Conservation (phyloP, 2,888 invertebrate genomes). For the Drosophila neotestacea region DNA sequence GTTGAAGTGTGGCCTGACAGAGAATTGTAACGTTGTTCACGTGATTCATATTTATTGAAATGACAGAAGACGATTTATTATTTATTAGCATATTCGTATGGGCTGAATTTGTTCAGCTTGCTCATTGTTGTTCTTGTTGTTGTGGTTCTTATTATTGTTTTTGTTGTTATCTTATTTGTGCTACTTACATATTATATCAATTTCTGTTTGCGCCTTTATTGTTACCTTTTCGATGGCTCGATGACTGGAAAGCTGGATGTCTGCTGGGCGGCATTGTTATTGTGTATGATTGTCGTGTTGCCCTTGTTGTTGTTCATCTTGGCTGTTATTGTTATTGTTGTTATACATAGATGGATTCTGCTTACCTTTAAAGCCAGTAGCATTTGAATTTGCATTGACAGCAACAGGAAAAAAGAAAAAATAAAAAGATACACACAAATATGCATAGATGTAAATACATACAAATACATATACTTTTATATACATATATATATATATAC, state of each 20-base stretch:
- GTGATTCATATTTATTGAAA: constrained; percentile 69
- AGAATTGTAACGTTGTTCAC: constrained; percentile 19
- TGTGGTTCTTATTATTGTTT: constrained; percentile 42
- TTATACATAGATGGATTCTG: constrained; percentile 43
- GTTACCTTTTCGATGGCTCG: constrained; percentile 58
- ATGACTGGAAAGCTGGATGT: constrained; percentile 2
- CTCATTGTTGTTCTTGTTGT: constrained; percentile 48
- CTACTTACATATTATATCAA: constrained; percentile 76
- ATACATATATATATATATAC: constrained; percentile 50
- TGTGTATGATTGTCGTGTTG: constrained; percentile 50
- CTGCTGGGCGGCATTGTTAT: constrained; percentile 49
- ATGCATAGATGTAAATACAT: constrained; percentile 20
- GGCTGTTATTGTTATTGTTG: constrained; percentile 31
- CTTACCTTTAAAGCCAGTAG: constrained; percentile 68
- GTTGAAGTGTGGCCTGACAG: neutral
- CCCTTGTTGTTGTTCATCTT: constrained; percentile 39
- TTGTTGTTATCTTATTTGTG: constrained; percentile 70
- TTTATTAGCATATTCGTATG: constrained; percentile 76
- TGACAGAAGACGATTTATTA: constrained; percentile 74
- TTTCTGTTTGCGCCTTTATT: constrained; percentile 75
- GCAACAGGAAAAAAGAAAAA: constrained; percentile 39
- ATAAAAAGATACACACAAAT: constrained; percentile 53
- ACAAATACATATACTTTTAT: constrained; percentile 32
- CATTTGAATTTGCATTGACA: constrained; percentile 77
- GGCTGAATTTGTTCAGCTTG: constrained; percentile 38